Conservation (phyloP, 1,140 invertebrate species). For the Drosophila littoralis region DNA sequence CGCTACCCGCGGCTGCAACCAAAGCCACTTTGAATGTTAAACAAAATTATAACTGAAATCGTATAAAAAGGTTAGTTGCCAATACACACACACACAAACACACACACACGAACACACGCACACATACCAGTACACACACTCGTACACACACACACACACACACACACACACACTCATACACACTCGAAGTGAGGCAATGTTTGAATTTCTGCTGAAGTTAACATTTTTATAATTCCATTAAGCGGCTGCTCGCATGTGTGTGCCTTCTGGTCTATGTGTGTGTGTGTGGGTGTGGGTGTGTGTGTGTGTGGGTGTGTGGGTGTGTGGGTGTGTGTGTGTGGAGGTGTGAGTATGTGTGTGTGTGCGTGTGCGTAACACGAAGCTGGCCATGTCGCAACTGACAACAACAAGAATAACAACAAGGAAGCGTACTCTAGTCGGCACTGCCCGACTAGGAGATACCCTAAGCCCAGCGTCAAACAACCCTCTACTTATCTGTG, state of each 20-base stretch:
- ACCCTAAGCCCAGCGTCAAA: neutral
- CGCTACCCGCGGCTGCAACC: conserved; percentile 37
- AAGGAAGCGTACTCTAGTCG: neutral
- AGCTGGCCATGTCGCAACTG: conserved; percentile 44
- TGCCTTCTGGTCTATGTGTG: conserved; percentile 7
- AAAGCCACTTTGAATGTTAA: conserved; percentile 79
- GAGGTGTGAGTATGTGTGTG: conserved; percentile 45
- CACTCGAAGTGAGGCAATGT: conserved; percentile 48
- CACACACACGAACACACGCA: neutral
- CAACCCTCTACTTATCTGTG: no score
- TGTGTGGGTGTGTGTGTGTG: conserved; percentile 19
- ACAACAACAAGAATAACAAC: conserved; percentile 44
- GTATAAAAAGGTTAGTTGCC: conserved; percentile 66
- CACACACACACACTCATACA: conserved; percentile 20
- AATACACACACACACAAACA: conserved; percentile 33
- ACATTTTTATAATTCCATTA: conserved; percentile 82
- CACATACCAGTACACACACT: neutral
- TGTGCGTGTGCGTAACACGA: conserved; percentile 62
- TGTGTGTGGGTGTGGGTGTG: conserved; percentile 31
- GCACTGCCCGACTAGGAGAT: neutral
- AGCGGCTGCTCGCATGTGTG: conserved; percentile 53
- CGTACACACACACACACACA: conserved; percentile 13
- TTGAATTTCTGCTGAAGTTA: conserved; percentile 81
- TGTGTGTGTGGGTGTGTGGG: conserved; percentile 21
- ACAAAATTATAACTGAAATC: conserved; percentile 77